phyloP scores from a whole-genome alignment of 2,888 invertebrate species.

The Biston betularia region DNA sequence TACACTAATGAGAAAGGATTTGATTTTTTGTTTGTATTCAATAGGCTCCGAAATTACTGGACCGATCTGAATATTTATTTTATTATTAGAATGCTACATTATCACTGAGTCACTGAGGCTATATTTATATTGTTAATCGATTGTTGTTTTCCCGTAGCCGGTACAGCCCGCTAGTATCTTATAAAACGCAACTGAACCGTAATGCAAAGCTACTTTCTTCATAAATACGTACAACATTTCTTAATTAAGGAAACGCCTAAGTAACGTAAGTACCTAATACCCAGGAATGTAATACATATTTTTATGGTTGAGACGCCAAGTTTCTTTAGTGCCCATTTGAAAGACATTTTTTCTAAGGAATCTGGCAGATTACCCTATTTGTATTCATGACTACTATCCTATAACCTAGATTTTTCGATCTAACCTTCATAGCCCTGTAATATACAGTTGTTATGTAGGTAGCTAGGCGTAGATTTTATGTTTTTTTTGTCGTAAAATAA shows the following conservation, averaged over 20 bases:
- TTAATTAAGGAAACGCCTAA: neutral
- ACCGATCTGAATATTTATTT: no score
- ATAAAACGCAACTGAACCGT: no score
- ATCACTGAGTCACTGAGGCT: no score
- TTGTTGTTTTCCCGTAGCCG: no score
- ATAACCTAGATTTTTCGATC: conserved; percentile 31
- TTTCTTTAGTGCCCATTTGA: conserved; percentile 26
- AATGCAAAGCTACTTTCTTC: no score
- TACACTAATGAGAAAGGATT: no score
- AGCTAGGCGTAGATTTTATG: conserved; percentile 11
- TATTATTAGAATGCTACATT: no score
- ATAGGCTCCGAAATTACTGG: no score
- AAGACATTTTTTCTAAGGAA: conserved; percentile 33
- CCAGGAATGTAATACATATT: conserved; percentile 8
- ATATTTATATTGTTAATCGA: no score
- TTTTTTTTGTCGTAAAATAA: conserved; percentile 9
- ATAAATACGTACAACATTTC: neutral
- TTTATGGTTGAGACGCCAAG: conserved; percentile 11
- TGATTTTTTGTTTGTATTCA: no score
- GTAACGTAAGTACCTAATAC: neutral
- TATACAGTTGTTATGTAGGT: conserved; percentile 11
- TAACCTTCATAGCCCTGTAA: conserved; percentile 21
- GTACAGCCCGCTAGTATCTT: no score
- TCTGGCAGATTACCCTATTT: conserved; percentile 52
- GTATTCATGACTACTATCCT: conserved; percentile 53